Conservation (phyloP, 2,113 vertebrate species). For the Chloebia gouldiae region DNA sequence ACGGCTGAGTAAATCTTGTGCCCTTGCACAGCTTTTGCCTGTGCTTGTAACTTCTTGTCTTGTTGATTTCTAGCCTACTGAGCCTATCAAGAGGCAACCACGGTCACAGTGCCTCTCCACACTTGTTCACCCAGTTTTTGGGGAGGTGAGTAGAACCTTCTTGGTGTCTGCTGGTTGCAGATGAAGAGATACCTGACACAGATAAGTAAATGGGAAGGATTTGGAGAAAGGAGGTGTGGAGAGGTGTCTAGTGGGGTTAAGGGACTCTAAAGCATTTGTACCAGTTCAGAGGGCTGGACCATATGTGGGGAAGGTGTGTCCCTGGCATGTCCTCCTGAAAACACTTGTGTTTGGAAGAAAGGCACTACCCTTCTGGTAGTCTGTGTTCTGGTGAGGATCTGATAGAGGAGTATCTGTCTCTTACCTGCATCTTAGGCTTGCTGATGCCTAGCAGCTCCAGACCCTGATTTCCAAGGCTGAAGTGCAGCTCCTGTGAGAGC, state of each 20-base stretch:
- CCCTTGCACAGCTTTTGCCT: background rate
- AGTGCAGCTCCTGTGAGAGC: background rate
- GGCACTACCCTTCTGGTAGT: background rate
- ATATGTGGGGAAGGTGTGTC: background rate
- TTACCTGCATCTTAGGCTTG: background rate
- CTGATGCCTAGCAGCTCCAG: background rate
- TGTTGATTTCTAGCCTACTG: conserved; percentile 66
- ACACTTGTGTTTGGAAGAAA: background rate
- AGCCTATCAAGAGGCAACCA: conserved; percentile 89
- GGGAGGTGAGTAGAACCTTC: conserved; percentile 81
- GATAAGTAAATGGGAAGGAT: background rate
- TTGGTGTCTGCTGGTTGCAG: background rate
- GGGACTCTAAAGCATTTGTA: background rate
- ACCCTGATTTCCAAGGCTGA: fast-evolving
- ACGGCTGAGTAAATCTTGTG: background rate
- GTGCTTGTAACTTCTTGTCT: background rate
- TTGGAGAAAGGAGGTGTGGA: background rate
- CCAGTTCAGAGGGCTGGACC: background rate
- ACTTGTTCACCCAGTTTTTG: conserved; percentile 91
- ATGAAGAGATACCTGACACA: background rate
- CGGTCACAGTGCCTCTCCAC: conserved; percentile 93
- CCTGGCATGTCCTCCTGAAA: background rate
- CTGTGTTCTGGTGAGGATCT: background rate
- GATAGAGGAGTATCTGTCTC: background rate
- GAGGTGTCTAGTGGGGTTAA: background rate